Conservation (phyloP, 2,888 invertebrate species). For the Nebria salina region DNA sequence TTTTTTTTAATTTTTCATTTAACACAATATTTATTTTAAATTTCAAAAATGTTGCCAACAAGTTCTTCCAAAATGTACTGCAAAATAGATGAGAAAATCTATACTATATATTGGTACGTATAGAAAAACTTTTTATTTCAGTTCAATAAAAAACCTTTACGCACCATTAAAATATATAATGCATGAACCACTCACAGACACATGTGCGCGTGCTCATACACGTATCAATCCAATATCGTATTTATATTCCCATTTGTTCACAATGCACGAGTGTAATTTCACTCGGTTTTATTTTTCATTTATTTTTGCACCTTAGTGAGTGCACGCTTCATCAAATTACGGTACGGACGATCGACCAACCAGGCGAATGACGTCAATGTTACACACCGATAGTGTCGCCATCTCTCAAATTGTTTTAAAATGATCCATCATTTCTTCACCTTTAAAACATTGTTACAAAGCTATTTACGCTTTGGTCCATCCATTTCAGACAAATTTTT, state of each 20-base stretch:
- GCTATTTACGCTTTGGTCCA: not conserved
- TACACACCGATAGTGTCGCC: not conserved
- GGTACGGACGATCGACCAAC: not conserved
- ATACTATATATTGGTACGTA: not conserved
- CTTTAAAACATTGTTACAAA: not conserved
- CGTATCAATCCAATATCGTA: not conserved
- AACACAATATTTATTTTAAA: not conserved
- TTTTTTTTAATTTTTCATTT: not conserved
- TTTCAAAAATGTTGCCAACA: too few relatives aligned
- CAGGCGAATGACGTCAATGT: not conserved
- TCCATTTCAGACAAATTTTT: not conserved
- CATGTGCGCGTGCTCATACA: not conserved
- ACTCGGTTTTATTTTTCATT: not conserved
- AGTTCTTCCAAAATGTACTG: too few relatives aligned
- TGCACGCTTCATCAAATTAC: not conserved
- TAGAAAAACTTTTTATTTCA: not conserved
- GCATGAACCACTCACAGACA: not conserved
- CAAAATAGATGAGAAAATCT: not conserved
- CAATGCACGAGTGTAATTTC: not conserved
- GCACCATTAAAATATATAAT: not conserved
- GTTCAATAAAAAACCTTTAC: not conserved
- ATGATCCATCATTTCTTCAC: not conserved
- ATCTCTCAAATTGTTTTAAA: constrained; percentile 1
- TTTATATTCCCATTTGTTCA: constrained; percentile 1
- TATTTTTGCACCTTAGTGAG: not conserved